phyloP scores from a whole-genome alignment of 2,113 vertebrate genomes.

The Lichenostomus cassidix region DNA sequence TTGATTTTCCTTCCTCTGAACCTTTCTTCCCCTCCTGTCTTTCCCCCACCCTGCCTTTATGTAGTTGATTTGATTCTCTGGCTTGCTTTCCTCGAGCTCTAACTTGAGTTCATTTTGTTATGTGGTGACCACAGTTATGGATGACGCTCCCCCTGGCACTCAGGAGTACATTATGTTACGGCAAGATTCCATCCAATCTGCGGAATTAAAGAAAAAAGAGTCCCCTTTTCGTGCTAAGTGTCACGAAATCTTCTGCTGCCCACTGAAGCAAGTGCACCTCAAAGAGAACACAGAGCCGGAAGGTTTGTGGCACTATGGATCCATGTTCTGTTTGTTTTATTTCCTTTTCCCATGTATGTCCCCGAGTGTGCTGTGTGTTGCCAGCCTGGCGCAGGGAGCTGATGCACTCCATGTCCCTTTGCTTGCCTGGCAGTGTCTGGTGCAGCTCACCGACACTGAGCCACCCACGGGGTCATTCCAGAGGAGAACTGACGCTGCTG shows the following conservation, averaged over 20 bases:
- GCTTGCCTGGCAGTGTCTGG: slow-evolving; percentile 72
- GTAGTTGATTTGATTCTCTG: slow-evolving; percentile 64
- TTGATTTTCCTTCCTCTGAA: not conserved
- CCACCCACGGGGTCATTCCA: not conserved
- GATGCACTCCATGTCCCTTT: slow-evolving; percentile 48
- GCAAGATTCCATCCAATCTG: slow-evolving; percentile 99
- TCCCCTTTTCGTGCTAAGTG: slow-evolving; percentile 99
- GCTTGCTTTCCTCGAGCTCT: slow-evolving; percentile 75
- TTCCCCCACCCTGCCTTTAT: slow-evolving; percentile 13
- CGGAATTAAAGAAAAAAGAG: slow-evolving; percentile 99
- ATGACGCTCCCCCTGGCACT: slow-evolving; percentile 98
- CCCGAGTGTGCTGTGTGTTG: slow-evolving; percentile 74
- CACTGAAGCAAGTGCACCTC: slow-evolving; percentile 98
- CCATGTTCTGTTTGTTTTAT: slow-evolving; percentile 79
- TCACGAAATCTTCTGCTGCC: slow-evolving; percentile 99
- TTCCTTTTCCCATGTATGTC: slow-evolving; percentile 67
- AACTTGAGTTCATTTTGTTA: slow-evolving; percentile 98
- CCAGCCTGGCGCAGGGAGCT: slow-evolving; percentile 16
- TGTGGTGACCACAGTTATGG: slow-evolving; percentile 98
- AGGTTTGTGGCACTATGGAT: slow-evolving; percentile 92
- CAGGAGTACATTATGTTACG: slow-evolving; percentile 99
- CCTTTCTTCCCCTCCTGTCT: not conserved
- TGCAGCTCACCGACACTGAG: slow-evolving; percentile 32
- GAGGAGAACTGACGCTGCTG: slow-evolving; percentile 41
- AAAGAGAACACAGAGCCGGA: slow-evolving; percentile 97